phyloP scores from a whole-genome alignment of 2,113 vertebrate genomes.

The Mustelus asterias region DNA sequence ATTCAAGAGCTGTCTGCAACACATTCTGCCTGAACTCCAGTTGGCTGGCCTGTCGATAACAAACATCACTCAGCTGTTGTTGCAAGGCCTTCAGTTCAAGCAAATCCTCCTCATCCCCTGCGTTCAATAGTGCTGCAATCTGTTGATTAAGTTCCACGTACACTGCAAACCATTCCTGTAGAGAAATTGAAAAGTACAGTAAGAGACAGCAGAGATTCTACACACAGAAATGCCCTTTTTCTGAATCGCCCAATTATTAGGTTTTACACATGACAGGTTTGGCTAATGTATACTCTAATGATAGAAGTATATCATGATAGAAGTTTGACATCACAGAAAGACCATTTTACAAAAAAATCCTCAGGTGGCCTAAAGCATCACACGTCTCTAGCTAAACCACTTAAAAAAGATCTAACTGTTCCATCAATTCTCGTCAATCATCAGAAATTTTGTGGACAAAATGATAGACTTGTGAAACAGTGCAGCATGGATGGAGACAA shows the following conservation, averaged over 20 bases:
- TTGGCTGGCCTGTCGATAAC: constrained; percentile 93
- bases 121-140: constrained; percentile 83
- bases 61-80: constrained; percentile 95
- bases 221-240: neutral
- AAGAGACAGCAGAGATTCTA: neutral
- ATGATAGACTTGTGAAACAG: neutral
- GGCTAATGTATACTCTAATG: neutral
- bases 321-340: neutral
- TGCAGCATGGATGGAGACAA: neutral
- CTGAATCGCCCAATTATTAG: neutral
- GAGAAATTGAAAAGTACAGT: constrained; percentile 5
- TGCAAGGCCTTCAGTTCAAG: constrained; percentile 84
- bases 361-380: neutral
- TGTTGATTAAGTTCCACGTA: constrained; percentile 98
- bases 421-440: neutral
- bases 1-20: constrained; percentile 85
- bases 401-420: neutral
- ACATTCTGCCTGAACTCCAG: constrained; percentile 91
- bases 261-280: neutral
- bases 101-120: constrained; percentile 88
- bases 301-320: neutral
- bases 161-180: constrained; percentile 96
- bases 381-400: neutral
- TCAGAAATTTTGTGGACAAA: neutral
- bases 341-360: neutral